Evolutionary conservation across 1,140 invertebrate species (phyloP).

Genomic region (Hycleus cichorii): DNA sequence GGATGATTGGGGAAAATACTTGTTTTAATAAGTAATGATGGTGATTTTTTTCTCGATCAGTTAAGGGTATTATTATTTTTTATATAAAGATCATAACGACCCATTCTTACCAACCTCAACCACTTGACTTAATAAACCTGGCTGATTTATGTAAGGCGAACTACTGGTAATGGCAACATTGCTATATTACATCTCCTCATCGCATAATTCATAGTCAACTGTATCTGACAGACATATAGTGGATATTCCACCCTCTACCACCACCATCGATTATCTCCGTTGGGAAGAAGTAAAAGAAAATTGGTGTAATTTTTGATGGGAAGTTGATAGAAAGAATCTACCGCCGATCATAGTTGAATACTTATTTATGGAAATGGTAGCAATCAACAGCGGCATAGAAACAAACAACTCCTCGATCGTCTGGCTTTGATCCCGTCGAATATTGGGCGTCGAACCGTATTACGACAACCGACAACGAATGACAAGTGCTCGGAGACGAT

Average conservation of each 20-base stretch:
- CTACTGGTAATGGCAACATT: constrained; percentile 14
- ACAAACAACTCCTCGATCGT: constrained; percentile 19
- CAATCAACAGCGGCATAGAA: constrained; percentile 5
- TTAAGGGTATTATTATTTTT: background rate
- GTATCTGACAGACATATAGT: constrained; percentile 3
- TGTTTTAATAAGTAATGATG: too few relatives aligned
- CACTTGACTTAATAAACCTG: constrained; percentile 13
- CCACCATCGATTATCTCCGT: background rate
- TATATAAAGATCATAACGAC: constrained; percentile 5
- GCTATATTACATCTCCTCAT: constrained; percentile 10
- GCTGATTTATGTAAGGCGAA: constrained; percentile 14
- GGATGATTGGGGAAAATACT: too few relatives aligned
- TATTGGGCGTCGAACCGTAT: constrained; percentile 4
- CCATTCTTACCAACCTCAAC: constrained; percentile 13
- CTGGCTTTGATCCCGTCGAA: constrained; percentile 16
- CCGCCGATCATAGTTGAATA: too few relatives aligned
- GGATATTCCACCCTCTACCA: constrained; percentile 4
- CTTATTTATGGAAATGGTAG: background rate
- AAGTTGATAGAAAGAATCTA: too few relatives aligned
- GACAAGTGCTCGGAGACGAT: constrained; percentile 9
- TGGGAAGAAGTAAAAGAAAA: too few relatives aligned
- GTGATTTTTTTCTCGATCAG: too few relatives aligned
- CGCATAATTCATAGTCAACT: constrained; percentile 7
- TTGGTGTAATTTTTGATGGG: too few relatives aligned
- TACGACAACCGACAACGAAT: constrained; percentile 1